These are phyloP conservation scores for Schizaphis graminum DNA, from an alignment of 2,888 invertebrate genomes.

Conservation along the genomic window DNA sequence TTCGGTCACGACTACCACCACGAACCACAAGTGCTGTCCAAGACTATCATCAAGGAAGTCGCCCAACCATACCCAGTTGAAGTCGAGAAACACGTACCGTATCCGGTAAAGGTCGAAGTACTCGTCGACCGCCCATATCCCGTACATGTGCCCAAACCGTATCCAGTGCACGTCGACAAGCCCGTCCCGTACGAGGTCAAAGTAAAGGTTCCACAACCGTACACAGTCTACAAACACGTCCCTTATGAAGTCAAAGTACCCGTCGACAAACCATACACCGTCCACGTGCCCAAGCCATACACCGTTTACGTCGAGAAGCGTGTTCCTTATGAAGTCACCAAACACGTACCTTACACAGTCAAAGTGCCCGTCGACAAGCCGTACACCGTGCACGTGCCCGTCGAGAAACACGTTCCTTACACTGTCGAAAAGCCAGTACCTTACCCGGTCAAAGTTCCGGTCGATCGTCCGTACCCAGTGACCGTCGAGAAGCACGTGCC, in stretches of 20 bases:
- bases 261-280: slow-evolving; percentile 69
- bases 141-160: slow-evolving; percentile 72
- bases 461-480: slow-evolving; percentile 78
- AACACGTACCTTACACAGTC: slow-evolving; percentile 67
- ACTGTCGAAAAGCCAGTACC: slow-evolving; percentile 74
- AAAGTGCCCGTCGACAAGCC: slow-evolving; percentile 68
- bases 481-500: slow-evolving; percentile 85
- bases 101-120: slow-evolving; percentile 68
- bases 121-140: slow-evolving; percentile 67
- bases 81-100: slow-evolving; percentile 68
- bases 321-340: slow-evolving; percentile 72
- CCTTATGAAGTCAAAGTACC: slow-evolving; percentile 69
- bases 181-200: slow-evolving; percentile 82
- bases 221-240: slow-evolving; percentile 67
- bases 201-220: slow-evolving; percentile 70
- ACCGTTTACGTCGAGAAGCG: slow-evolving; percentile 78
- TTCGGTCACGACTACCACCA: not conserved
- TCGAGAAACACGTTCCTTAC: slow-evolving; percentile 26
- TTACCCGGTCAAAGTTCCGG: slow-evolving; percentile 81
- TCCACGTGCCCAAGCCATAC: slow-evolving; percentile 71
- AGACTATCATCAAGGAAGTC: slow-evolving; percentile 67
- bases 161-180: slow-evolving; percentile 71
- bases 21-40: slow-evolving; percentile 60
- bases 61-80: slow-evolving; percentile 68
- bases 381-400: slow-evolving; percentile 70